Conservation (phyloP, 2,888 invertebrate genomes). For the Mythimna loreyi region DNA sequence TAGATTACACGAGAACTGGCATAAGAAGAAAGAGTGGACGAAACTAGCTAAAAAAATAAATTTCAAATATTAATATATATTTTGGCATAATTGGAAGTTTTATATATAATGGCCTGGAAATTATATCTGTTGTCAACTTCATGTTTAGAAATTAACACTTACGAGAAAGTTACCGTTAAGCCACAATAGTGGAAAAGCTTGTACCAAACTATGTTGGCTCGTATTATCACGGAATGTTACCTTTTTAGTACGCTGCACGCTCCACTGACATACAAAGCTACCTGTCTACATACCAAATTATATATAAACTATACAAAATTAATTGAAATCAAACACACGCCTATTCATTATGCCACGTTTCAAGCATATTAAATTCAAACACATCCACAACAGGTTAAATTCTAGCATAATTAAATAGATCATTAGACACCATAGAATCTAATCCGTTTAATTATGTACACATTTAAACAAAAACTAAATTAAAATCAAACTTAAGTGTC, state of each 20-base stretch:
- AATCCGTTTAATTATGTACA: not conserved
- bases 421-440: slow-evolving; percentile 28
- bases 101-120: too few species aligned
- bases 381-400: not conserved
- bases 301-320: slow-evolving; percentile 12
- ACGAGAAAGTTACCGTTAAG: not conserved
- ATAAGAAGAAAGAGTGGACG: too few species aligned
- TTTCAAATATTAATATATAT: too few species aligned
- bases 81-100: too few species aligned
- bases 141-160: not conserved
- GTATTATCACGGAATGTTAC: not conserved
- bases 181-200: not conserved
- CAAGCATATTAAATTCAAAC: slow-evolving; percentile 1
- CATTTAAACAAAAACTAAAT: too few species aligned
- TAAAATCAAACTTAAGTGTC: too few species aligned
- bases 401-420: slow-evolving; percentile 15
- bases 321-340: not conserved
- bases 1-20: too few species aligned
- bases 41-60: too few species aligned
- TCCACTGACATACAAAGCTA: not conserved
- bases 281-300: not conserved
- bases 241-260: too few species aligned
- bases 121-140: not conserved
- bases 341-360: not conserved
- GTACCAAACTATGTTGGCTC: not conserved